Conservation (phyloP, 2,888 invertebrate species). For the Andrena chrysosceles region DNA sequence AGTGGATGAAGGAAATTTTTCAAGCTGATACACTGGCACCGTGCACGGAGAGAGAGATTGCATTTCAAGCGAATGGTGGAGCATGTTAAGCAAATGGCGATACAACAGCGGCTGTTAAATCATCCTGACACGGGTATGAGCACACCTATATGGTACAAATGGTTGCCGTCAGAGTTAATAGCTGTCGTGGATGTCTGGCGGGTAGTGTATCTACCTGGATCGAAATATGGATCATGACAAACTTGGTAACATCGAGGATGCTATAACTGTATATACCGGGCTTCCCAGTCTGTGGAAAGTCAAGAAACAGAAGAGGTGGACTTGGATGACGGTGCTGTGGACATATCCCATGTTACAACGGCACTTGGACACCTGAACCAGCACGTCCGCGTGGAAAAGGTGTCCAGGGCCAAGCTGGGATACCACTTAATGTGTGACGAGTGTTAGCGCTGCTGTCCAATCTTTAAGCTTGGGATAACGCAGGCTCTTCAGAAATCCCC, state of each 20-base stretch:
- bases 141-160: not conserved
- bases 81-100: not conserved
- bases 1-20: not conserved
- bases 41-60: not conserved
- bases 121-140: not conserved
- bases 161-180: not conserved
- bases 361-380: not conserved
- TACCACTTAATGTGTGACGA: not conserved
- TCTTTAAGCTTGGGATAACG: conserved; percentile 1
- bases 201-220: not conserved
- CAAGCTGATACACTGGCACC: not conserved
- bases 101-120: not conserved
- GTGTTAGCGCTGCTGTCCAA: conserved; percentile 2
- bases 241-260: not conserved
- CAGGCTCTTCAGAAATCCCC: no score
- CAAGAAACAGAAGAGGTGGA: not conserved
- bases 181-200: not conserved
- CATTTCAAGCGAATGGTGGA: not conserved
- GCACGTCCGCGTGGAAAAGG: not conserved
- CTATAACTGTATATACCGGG: not conserved
- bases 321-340: not conserved
- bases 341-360: conserved; percentile 5
- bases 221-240: not conserved
- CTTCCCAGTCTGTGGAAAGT: not conserved
- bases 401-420: not conserved